phyloP scores from a whole-genome alignment of 2,888 invertebrate genomes.

The Rotaria socialis region DNA sequence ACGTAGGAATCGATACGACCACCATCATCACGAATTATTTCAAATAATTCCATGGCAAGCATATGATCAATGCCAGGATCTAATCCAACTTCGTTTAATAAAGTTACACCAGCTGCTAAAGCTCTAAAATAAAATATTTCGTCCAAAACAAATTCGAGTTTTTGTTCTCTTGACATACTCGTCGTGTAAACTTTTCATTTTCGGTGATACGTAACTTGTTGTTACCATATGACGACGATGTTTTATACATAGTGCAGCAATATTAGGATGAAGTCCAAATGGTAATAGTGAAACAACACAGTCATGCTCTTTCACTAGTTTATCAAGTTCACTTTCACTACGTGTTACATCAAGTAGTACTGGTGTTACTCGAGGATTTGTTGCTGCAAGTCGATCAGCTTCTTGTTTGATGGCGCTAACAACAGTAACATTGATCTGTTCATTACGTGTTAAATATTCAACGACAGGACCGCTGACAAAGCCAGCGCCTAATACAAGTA shows the following conservation, averaged over 20 bases:
- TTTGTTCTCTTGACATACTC: conserved; percentile 56
- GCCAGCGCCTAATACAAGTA: conserved; percentile 88
- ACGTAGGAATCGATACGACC: conserved; percentile 79
- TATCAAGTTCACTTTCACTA: conserved; percentile 67
- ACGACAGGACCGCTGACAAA: conserved; percentile 87
- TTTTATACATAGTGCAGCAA: conserved; percentile 79
- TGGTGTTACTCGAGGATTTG: conserved; percentile 69
- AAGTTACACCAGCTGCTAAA: conserved; percentile 78
- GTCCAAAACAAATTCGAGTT: background rate
- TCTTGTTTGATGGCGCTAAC: conserved; percentile 71
- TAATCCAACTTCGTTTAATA: conserved; percentile 90
- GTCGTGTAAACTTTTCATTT: conserved; percentile 74
- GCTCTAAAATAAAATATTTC: conserved; percentile 65
- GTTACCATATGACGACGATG: conserved; percentile 86
- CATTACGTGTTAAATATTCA: conserved; percentile 70
- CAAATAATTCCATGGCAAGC: conserved; percentile 90
- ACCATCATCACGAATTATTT: conserved; percentile 75
- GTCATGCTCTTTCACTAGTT: conserved; percentile 68
- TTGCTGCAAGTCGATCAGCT: conserved; percentile 74
- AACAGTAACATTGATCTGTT: conserved; percentile 27
- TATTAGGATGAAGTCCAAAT: conserved; percentile 77
- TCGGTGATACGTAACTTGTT: conserved; percentile 83
- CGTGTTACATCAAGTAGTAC: conserved; percentile 77
- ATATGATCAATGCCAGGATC: conserved; percentile 99
- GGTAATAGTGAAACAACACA: conserved; percentile 75